Evolutionary conservation across 2,113 vertebrate species (phyloP).

Genomic region (Marcusenius ussheri): DNA sequence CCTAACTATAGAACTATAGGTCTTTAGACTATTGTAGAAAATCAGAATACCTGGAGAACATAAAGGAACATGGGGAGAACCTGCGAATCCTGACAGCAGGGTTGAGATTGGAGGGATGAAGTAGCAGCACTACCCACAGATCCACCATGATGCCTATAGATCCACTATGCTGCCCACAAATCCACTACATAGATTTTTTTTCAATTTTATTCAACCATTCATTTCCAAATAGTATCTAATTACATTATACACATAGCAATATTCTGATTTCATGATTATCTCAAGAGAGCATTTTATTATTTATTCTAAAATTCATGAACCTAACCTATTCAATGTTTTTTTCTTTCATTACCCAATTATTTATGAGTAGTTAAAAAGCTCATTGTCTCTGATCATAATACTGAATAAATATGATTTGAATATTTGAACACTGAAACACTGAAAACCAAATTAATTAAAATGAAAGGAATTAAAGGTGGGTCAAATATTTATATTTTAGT

Average conservation of each 20-base stretch:
- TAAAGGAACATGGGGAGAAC: neutral
- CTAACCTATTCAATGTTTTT: neutral
- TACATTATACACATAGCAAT: neutral
- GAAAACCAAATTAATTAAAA: too few species aligned
- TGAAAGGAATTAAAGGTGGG: neutral
- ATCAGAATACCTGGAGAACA: neutral
- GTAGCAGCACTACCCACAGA: neutral
- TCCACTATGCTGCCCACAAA: neutral
- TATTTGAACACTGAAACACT: too few species aligned
- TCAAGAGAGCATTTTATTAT: neutral
- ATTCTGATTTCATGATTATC: neutral
- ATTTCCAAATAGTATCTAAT: neutral
- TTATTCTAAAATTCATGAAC: neutral
- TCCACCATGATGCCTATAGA: neutral
- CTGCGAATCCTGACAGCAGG: neutral
- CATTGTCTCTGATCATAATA: too few species aligned
- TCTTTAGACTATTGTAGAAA: neutral
- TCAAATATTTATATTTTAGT: slow-evolving; percentile 32
- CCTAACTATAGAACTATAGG: neutral
- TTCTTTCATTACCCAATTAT: too few species aligned
- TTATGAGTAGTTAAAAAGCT: too few species aligned
- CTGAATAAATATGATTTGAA: too few species aligned
- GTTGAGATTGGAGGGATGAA: neutral
- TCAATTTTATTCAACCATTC: too few species aligned
- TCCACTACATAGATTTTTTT: neutral